Base-by-base conservation (phyloP, 2,113 vertebrate species). In the Lota lota region DNA sequence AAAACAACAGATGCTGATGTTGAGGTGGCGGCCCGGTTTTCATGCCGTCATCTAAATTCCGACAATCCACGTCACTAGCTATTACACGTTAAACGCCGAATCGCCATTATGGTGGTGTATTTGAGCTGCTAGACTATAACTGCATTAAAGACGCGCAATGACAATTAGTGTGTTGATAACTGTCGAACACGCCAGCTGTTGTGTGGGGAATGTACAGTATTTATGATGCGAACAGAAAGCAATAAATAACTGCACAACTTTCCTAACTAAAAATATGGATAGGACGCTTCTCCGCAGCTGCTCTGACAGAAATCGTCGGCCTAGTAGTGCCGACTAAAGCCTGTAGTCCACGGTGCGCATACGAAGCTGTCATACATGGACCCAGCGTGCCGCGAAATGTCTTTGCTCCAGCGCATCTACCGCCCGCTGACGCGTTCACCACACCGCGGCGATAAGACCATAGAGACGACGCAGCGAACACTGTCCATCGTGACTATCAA, bases 371-470 rank as follows among this genome's bases (percentile, higher is more conserved):
- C 76, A 79, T 47, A 64, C 69, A 53, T 82, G 12, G 80, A 80
- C 81, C 88, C 84, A 83, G 81, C 85, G 86, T 69, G 81, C 58
- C 63, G 40, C 63, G 81, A 83, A 79, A 80, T 84, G 85, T 88
- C 87, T 5, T 63, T 69, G 61, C 77, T 77, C 69, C 62, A 36
- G 71, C 69, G 78, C 72, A 5, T 20, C 8, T 21, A 58, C 56
- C 14, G 20, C n/a, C 72, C 57, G 61, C 68, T 63, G 81, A 58
- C 75, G 59, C 64, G 18, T 75, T 57, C 54, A 54, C 28, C 67
- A 60, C 12, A 17, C 51, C 17, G 51, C 51, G 12, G 51, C 51
- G 28, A 33, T 33, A 33, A 4, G 72, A 79, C 68, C 77, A 65
- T 63, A 69, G 63, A 73, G 63, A 60, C 33, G n/a, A 50, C 33